These are phyloP conservation scores for Collichthys lucidus DNA, from an alignment of 2,113 vertebrate genomes.

Conservation along the genomic window DNA sequence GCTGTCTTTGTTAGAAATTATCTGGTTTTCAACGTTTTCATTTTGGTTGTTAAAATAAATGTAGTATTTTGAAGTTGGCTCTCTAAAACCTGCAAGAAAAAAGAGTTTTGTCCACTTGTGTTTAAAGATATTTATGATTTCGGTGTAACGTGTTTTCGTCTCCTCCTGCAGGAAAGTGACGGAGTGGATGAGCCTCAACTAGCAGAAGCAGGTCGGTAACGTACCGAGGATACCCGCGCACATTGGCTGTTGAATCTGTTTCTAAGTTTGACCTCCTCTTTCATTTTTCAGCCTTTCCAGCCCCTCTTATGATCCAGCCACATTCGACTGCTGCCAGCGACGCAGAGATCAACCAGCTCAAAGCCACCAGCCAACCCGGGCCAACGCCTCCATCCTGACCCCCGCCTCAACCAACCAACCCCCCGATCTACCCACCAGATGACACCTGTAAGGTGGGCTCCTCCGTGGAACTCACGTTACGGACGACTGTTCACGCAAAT, in stretches of 20 bases:
- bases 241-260: background rate
- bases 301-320: constrained; percentile 74
- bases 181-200: constrained; percentile 56
- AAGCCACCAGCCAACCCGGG: constrained; percentile 58
- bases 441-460: constrained; percentile 18
- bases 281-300: constrained; percentile 45
- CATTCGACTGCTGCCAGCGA: constrained; percentile 65
- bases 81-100: background rate
- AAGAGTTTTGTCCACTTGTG: too few species aligned
- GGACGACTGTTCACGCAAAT: constrained; percentile 30
- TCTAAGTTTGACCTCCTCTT: background rate
- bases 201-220: constrained; percentile 69
- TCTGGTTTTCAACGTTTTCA: too few species aligned
- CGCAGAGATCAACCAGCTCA: constrained; percentile 68
- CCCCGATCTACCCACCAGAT: constrained; percentile 15
- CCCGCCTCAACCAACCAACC: background rate
- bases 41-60: too few species aligned
- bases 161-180: constrained; percentile 65
- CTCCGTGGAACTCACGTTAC: constrained; percentile 8
- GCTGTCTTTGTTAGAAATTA: too few species aligned
- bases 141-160: background rate
- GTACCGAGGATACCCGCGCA: too few species aligned
- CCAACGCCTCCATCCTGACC: constrained; percentile 46
- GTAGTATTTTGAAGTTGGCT: background rate
- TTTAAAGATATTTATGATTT: background rate